Conservation (phyloP, 2,113 vertebrate genomes). For the Alouatta palliata region DNA sequence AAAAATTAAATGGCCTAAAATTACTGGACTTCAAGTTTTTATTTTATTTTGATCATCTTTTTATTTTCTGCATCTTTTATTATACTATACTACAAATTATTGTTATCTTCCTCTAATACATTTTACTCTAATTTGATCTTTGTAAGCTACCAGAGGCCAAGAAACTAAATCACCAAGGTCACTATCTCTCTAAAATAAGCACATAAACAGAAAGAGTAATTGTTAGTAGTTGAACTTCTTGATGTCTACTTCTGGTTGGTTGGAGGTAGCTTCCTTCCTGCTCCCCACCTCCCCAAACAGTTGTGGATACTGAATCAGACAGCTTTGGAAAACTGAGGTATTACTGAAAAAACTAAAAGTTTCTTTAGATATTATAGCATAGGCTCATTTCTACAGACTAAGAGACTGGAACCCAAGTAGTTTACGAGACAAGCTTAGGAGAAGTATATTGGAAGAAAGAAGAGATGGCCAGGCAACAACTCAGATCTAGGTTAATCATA, state of each 20-base stretch:
- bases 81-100: not conserved
- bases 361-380: not conserved
- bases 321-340: not conserved
- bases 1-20: slow-evolving; percentile 31
- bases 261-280: not conserved
- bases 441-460: not conserved
- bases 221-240: not conserved
- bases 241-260: not conserved
- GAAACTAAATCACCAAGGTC: not conserved
- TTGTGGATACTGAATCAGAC: not conserved
- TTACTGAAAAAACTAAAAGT: not conserved
- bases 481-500: not conserved
- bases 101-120: not conserved
- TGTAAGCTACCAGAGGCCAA: slow-evolving; percentile 9
- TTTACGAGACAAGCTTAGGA: not conserved
- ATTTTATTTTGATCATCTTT: not conserved
- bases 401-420: not conserved
- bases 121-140: slow-evolving; percentile 16
- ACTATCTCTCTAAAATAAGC: not conserved
- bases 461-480: not conserved
- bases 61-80: not conserved
- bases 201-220: not conserved
- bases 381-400: not conserved
- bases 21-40: not conserved
- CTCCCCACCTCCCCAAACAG: not conserved